These are phyloP conservation scores for Onychostoma macrolepis DNA, from an alignment of 2,113 vertebrate genomes.

Conservation along the genomic window DNA sequence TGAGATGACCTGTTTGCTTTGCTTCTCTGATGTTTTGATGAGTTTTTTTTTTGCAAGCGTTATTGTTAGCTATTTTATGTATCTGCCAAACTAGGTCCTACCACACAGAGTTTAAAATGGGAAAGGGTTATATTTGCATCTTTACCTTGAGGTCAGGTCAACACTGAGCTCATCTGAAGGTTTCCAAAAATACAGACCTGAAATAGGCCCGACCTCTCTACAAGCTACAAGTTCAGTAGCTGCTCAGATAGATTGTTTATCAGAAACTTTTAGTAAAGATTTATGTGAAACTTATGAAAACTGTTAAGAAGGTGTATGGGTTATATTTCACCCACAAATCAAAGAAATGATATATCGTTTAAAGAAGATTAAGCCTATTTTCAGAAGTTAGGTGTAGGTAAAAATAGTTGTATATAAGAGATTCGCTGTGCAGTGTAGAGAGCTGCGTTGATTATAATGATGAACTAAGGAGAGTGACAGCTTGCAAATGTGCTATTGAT, in stretches of 20 bases:
- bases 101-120: slow-evolving; percentile 14
- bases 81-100: slow-evolving; percentile 35
- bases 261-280: background rate
- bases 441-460: no score
- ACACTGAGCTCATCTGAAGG: slow-evolving; percentile 35
- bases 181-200: slow-evolving; percentile 43
- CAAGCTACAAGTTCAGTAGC: slow-evolving; percentile 33
- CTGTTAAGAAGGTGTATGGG: background rate
- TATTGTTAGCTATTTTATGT: background rate
- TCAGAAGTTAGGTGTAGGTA: background rate
- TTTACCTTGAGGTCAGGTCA: slow-evolving; percentile 32
- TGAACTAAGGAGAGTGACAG: no score
- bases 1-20: background rate
- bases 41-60: background rate
- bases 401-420: no score
- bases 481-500: no score
- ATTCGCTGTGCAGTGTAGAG: no score
- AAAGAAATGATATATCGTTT: background rate
- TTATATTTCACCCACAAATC: background rate
- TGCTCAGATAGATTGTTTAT: slow-evolving; percentile 16
- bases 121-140: slow-evolving; percentile 38
- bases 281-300: background rate
- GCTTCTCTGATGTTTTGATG: background rate
- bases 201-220: slow-evolving; percentile 29
- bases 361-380: background rate